Evolutionary conservation across 2,888 invertebrate species (phyloP).

Genomic region (Andrena hattorfiana): DNA sequence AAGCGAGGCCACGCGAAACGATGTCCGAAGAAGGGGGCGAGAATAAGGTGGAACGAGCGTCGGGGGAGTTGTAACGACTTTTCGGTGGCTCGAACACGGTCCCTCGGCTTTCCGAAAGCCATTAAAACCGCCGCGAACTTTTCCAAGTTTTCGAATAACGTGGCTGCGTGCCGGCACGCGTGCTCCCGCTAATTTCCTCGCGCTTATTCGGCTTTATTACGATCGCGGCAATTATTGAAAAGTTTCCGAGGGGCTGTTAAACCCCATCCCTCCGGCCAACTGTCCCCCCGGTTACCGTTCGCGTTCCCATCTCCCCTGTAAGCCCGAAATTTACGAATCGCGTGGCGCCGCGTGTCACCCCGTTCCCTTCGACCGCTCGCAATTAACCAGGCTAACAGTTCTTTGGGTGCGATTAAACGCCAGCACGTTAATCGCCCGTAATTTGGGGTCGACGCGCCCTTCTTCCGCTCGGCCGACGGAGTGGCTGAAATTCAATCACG

Average conservation of each 20-base stretch:
- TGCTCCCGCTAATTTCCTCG: conserved; percentile 78
- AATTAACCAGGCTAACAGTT: conserved; percentile 42
- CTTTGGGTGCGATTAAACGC: conserved; percentile 45
- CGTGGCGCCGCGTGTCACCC: conserved; percentile 13
- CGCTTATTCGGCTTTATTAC: conserved; percentile 79
- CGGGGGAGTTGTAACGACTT: conserved; percentile 80
- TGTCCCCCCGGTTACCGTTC: conserved; percentile 32
- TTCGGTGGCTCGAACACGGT: conserved; percentile 71
- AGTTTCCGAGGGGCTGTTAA: conserved; percentile 65
- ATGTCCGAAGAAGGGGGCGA: conserved; percentile 36
- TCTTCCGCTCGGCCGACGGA: conserved; percentile 25
- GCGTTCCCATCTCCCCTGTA: not conserved
- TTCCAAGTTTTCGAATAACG: conserved; percentile 81
- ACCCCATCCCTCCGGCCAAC: conserved; percentile 41
- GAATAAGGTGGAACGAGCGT: conserved; percentile 59
- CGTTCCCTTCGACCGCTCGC: not conserved
- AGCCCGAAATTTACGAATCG: conserved; percentile 30
- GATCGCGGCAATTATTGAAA: conserved; percentile 81
- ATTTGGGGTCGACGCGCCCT: conserved; percentile 6
- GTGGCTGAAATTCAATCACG: conserved; percentile 47
- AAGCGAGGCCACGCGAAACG: conserved; percentile 12
- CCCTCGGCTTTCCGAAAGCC: conserved; percentile 76
- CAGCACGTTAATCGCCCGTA: conserved; percentile 40
- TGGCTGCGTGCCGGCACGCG: conserved; percentile 72
- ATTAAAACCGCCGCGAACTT: conserved; percentile 79